A percentile compares a stretch with the other conserved stretches of the same genome.
Conservation (phyloP, 2,113 vertebrate genomes). For the Chitala chitala region DNA sequence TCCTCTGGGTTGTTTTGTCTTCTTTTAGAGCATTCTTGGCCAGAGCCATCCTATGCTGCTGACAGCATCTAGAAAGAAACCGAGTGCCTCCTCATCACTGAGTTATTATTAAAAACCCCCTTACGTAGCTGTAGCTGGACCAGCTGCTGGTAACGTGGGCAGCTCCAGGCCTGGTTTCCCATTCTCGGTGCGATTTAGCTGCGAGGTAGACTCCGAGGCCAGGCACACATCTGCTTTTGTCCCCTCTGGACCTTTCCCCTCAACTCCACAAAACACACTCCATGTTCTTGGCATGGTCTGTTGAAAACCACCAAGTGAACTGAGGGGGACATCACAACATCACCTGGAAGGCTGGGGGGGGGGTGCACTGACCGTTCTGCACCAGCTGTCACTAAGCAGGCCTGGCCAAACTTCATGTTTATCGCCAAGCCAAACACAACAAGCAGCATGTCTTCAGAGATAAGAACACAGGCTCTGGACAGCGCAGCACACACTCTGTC, state of each 20-base stretch:
- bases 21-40: too few relatives aligned
- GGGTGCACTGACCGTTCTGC: neutral
- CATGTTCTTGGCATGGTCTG: neutral
- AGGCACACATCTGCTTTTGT: neutral
- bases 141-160: neutral
- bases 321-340: neutral
- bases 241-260: neutral
- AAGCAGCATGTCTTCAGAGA: neutral
- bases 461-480: neutral
- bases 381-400: neutral
- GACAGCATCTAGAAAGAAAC: too few relatives aligned
- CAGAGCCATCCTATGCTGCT: too few relatives aligned
- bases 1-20: too few relatives aligned
- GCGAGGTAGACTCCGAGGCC: neutral
- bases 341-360: neutral
- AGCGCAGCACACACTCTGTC: neutral
- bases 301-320: neutral
- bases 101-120: neutral
- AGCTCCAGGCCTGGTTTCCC: neutral
- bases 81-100: too few relatives aligned
- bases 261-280: neutral
- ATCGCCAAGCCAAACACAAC: neutral
- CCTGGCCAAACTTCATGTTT: neutral
- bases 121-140: neutral
- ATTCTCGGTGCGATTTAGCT: neutral